Evolutionary conservation across 2,113 vertebrate species (phyloP).

Genomic region (Corapipo altera): DNA sequence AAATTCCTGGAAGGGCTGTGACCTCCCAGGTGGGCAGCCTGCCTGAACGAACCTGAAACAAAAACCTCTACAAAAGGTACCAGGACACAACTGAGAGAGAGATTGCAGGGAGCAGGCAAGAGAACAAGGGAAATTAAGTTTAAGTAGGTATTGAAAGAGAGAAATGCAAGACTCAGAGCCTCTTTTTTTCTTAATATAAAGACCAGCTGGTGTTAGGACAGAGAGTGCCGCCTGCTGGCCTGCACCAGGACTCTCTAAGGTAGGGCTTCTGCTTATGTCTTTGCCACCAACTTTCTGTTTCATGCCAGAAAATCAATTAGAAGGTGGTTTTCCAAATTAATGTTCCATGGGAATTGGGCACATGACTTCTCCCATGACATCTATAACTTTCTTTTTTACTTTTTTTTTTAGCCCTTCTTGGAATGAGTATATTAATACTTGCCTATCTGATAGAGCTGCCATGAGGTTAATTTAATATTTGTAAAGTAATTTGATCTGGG

Average conservation of each 20-base stretch:
- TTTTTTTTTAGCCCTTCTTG: not conserved
- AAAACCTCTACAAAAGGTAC: not conserved
- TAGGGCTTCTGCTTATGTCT: not conserved
- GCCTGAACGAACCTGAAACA: not conserved
- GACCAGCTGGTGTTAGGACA: not conserved
- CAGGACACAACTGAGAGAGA: not conserved
- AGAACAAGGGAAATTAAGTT: not conserved
- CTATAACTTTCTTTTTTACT: not conserved
- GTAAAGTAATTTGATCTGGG: not conserved
- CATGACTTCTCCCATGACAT: not conserved
- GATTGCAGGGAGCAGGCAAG: not conserved
- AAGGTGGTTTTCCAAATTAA: not conserved
- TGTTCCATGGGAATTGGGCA: not conserved
- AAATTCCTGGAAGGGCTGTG: not conserved
- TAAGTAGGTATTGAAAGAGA: not conserved
- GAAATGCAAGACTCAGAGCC: not conserved
- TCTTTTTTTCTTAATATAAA: not conserved
- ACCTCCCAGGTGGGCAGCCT: not conserved
- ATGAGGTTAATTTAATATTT: slow-evolving; percentile 13
- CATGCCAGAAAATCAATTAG: not conserved
- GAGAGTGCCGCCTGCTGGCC: slow-evolving; percentile 4
- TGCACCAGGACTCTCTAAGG: rapidly evolving
- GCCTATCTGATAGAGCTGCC: not conserved
- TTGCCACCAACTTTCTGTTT: not conserved
- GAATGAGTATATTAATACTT: not conserved